Base-by-base conservation (phyloP, 2,888 invertebrate species). In the Drosophila birchii region DNA sequence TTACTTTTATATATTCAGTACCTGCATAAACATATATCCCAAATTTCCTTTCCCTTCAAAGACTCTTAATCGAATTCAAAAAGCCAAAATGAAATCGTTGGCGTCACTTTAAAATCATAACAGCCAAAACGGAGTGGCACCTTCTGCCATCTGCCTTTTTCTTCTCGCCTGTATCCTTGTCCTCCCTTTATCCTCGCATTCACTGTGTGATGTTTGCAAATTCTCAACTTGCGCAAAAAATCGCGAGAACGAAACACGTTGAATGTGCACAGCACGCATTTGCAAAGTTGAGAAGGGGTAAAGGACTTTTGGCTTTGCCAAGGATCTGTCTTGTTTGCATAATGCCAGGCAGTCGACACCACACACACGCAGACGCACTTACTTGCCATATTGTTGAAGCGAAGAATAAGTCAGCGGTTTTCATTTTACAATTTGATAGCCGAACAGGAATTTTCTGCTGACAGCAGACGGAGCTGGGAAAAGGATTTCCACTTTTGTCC, bases 401-500 rank as follows among this genome's bases (percentile, higher is more conserved):
- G 39, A n/a, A 55, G 29, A 61, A 51, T 51, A 71, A 56, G 80
- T 73, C 81, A 78, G 88, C 76, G 86, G 88, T 81, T 81, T 82
- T 84, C 85, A 75, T 84, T 89, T 81, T 74, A 62, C 85, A 84
- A 87, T 84, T 84, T 79, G 85, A 73, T 84, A 72, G 70, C 58
- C 79, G 36, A 67, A 57, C 45, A 54, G 47, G 74, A 78, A 70
- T 79, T 81, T 89, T 75, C 67, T 63, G 89, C 89, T 85, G 89
- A 89, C 89, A 89, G 80, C 71, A 85, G 64, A 66, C 29, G 41
- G 5, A 20, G 75, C 74, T 26, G n/a, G 41, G 29, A 63, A 81
- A 72, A 72, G 78, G 75, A 83, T 87, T 85, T 75, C 51, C 70
- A 59, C 72, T 72, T 60, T 79, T 79, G 68, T 81, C 54, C 85